Base-by-base conservation (phyloP, 2,113 vertebrate genomes). In the Dicentrarchus labrax region DNA sequence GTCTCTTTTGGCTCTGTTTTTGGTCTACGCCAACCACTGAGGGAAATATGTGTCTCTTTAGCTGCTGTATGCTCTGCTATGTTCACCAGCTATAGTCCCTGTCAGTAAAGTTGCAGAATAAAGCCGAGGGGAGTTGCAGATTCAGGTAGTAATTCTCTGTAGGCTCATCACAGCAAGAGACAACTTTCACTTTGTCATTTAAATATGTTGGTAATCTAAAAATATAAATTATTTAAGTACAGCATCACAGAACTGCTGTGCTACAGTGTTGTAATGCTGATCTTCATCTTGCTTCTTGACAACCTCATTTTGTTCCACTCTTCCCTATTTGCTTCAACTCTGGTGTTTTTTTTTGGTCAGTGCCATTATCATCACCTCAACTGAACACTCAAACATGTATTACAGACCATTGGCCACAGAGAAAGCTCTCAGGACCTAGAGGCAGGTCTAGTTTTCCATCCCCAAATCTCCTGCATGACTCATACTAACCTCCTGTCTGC, bases 391-490 rank as follows among this genome's bases (percentile, higher is more conserved):
- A 16, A 45, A 51, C 57, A 41, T 16, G 16, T 66, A 0, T 82
- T 36, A 43, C 39, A 59, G 57, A 59, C 24, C 24, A 17, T 15
- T 15, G 30, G 41, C n/a, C 22, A 6, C 45, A 15, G 60, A 64
- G 19, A 56, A 81, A 86, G 24, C 54, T 50, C 57, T 64, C 30
- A 22, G 60, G 61, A 76, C 47, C 24, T 24, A 8, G 5, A 8
- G 30, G 15, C 50, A 65, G 47, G 61, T 22, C 13, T 50, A 64
- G 6, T 65, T 80, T 84, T 72, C 19, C 72, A n/a, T 48, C 53
- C 70, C 38, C 43, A 65, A 76, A 83, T 65, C 66, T 60, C 16
- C 60, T 71, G 38, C n/a, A 67, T 90, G 86, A 89, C 72, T 87
- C 85, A 89, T 59, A 36, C 65, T 15, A 41, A 59, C 56, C 59